phyloP scores from a whole-genome alignment of 2,888 invertebrate genomes.

The Brachynemurus nebulosus region DNA sequence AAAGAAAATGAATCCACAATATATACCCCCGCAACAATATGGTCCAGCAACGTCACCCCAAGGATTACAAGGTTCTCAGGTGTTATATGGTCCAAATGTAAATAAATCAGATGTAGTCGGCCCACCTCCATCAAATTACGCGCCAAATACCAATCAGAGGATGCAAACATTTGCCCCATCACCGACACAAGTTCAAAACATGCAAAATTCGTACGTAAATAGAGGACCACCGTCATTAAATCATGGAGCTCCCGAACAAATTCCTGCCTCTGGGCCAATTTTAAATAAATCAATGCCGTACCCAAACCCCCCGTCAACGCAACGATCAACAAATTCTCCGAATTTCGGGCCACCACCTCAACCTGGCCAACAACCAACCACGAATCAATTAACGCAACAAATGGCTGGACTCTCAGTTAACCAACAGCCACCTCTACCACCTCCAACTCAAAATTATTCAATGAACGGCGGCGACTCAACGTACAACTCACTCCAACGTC shows the following conservation, averaged over 20 bases:
- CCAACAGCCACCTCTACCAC: neutral
- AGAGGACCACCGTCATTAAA: too few relatives aligned
- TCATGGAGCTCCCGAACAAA: neutral
- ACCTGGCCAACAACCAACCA: neutral
- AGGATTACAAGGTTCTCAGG: conserved; percentile 2
- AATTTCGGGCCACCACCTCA: neutral
- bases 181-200: neutral
- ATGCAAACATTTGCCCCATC: neutral
- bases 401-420: neutral
- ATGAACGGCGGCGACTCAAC: neutral
- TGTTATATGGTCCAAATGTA: conserved; percentile 1
- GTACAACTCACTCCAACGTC: neutral
- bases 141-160: neutral
- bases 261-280: neutral
- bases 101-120: neutral
- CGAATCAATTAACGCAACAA: conserved; percentile 3
- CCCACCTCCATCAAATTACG: neutral
- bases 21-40: conserved; percentile 29
- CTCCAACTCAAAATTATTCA: neutral
- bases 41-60: conserved; percentile 13
- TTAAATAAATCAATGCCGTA: too few relatives aligned
- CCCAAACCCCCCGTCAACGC: neutral
- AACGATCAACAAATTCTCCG: neutral
- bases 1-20: conserved; percentile 39
- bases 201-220: too few relatives aligned